phyloP scores from a whole-genome alignment of 2,888 invertebrate species.

The Calameuta filiformis region DNA sequence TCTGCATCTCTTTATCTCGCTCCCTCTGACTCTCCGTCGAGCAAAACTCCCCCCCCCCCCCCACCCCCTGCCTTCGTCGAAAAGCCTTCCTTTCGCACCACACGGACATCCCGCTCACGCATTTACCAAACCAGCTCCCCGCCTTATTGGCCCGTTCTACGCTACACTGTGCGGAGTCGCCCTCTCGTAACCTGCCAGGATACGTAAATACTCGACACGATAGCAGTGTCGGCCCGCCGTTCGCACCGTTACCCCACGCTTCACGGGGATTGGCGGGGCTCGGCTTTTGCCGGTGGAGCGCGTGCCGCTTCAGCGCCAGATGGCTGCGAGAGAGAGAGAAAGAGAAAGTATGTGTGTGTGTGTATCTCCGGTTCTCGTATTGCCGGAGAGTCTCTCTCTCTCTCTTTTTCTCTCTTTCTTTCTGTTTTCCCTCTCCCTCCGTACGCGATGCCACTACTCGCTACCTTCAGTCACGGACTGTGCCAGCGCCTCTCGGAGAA shows the following conservation, averaged over 20 bases:
- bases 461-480: background rate
- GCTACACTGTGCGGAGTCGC: background rate
- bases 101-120: background rate
- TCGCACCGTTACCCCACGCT: constrained; percentile 21
- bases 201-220: background rate
- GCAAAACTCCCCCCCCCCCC: background rate
- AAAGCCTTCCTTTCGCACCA: constrained; percentile 8
- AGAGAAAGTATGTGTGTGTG: background rate
- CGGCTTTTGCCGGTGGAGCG: constrained; percentile 27
- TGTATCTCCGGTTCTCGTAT: background rate
- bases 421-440: background rate
- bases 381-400: too few species aligned
- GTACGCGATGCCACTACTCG: background rate
- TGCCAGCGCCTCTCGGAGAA: background rate
- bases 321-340: constrained; percentile 22
- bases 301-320: constrained; percentile 37
- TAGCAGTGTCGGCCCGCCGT: constrained; percentile 1
- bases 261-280: constrained; percentile 15
- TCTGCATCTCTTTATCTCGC: constrained; percentile 17
- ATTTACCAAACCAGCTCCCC: background rate
- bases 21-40: constrained; percentile 16
- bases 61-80: background rate
- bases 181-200: background rate
- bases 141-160: background rate
- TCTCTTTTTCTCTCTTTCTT: background rate